phyloP scores from a whole-genome alignment of 1,140 invertebrate species.

The Elymnias hypermnestra region DNA sequence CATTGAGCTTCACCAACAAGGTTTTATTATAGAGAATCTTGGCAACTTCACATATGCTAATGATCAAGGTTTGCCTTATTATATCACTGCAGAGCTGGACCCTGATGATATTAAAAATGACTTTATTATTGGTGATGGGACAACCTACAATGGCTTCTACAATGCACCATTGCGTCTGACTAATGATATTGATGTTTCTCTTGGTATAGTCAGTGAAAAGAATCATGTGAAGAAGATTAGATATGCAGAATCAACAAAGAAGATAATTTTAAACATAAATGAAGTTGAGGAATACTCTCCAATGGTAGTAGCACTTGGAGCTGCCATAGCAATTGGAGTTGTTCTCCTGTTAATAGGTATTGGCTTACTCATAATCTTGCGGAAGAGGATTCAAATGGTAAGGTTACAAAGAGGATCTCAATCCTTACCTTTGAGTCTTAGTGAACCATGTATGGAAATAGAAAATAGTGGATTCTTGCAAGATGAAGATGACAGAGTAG shows the following conservation, averaged over 20 bases:
- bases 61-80: slow-evolving; percentile 81
- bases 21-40: slow-evolving; percentile 77
- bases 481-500: slow-evolving; percentile 82
- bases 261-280: slow-evolving; percentile 66
- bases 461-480: slow-evolving; percentile 84
- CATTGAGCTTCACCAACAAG: slow-evolving; percentile 78
- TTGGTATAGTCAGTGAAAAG: slow-evolving; percentile 83
- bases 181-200: slow-evolving; percentile 81
- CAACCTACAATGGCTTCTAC: slow-evolving; percentile 84
- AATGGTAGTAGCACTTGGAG: slow-evolving; percentile 64
- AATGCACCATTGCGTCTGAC: slow-evolving; percentile 85
- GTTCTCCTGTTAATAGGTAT: slow-evolving; percentile 64
- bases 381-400: slow-evolving; percentile 51
- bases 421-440: slow-evolving; percentile 72
- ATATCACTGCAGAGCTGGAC: slow-evolving; percentile 86
- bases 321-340: slow-evolving; percentile 66
- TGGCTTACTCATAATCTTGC: slow-evolving; percentile 62
- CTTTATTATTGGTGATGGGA: slow-evolving; percentile 88
- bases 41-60: slow-evolving; percentile 78
- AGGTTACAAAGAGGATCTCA: slow-evolving; percentile 62
- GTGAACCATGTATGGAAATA: slow-evolving; percentile 70
- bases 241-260: slow-evolving; percentile 79
- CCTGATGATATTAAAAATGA: slow-evolving; percentile 76
- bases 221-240: slow-evolving; percentile 79
- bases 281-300: slow-evolving; percentile 62